These are phyloP conservation scores for Patiria miniata DNA, from an alignment of 35 echinoderm and acorn worm species.

Conservation along the genomic window DNA sequence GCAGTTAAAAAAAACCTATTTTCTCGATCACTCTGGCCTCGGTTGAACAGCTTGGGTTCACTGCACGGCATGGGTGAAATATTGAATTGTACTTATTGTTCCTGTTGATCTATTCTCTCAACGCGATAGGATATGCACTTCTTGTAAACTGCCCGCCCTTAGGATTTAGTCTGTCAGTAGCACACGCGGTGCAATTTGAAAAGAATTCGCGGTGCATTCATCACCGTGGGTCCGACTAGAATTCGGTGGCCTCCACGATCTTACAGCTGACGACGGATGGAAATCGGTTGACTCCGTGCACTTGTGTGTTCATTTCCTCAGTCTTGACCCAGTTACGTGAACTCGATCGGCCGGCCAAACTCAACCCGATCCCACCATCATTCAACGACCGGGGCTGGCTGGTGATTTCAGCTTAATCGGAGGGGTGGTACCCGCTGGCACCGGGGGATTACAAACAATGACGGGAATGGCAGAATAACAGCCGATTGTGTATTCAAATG, in stretches of 20 bases:
- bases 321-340: constrained; percentile 6
- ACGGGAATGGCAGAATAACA: constrained; percentile 4
- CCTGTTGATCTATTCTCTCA: not conserved
- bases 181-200: not conserved
- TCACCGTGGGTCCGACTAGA: not conserved
- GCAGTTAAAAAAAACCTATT: too few relatives aligned
- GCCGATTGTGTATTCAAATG: not conserved
- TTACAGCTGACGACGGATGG: not conserved
- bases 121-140: not conserved
- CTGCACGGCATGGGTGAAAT: not conserved
- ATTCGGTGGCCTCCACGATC: not conserved
- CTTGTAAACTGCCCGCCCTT: not conserved
- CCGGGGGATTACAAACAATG: not conserved
- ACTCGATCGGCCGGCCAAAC: not conserved
- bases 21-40: too few relatives aligned
- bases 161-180: not conserved
- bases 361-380: not conserved
- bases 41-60: too few relatives aligned
- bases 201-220: not conserved
- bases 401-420: not conserved
- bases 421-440: constrained; percentile 4
- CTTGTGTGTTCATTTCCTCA: not conserved
- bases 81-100: constrained; percentile 19
- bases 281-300: not conserved
- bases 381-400: not conserved